A percentile compares a stretch with the other conserved stretches of the same genome.
phyloP scores from a whole-genome alignment of 2,888 invertebrate species.

The Diadegma fenestrale region DNA sequence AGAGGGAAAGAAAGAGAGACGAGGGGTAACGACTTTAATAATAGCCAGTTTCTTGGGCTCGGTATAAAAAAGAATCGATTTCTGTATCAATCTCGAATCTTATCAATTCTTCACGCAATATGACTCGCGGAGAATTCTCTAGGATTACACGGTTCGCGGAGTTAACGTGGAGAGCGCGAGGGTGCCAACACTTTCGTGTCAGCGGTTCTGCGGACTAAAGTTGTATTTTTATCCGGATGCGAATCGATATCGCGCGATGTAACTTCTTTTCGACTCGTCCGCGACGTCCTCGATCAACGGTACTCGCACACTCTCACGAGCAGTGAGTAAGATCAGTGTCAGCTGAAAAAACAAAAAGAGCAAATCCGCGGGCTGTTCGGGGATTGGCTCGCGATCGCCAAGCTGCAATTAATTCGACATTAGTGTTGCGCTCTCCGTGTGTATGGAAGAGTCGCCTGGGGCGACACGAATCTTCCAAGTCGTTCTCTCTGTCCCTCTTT shows the following conservation, averaged over 20 bases:
- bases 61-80: constrained; percentile 63
- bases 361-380: constrained; percentile 64
- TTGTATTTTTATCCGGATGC: constrained; percentile 42
- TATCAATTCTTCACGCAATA: constrained; percentile 69
- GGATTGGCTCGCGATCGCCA: constrained; percentile 70
- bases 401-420: constrained; percentile 82
- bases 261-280: constrained; percentile 36
- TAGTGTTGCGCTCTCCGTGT: constrained; percentile 70
- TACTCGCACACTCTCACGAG: neutral
- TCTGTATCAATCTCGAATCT: constrained; percentile 66
- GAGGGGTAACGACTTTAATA: constrained; percentile 63
- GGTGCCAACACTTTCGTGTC: constrained; percentile 59
- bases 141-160: constrained; percentile 34
- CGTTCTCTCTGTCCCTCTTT: neutral
- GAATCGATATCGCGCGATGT: constrained; percentile 56
- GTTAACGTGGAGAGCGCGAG: constrained; percentile 33
- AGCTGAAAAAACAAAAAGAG: constrained; percentile 56
- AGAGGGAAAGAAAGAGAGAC: constrained; percentile 15
- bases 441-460: constrained; percentile 71
- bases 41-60: constrained; percentile 48
- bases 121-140: constrained; percentile 67
- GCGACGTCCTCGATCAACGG: constrained; percentile 37
- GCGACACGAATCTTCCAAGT: constrained; percentile 72
- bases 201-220: constrained; percentile 34
- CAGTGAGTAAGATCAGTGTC: constrained; percentile 59